Conservation (phyloP, 2,888 invertebrate species). For the Slavum lentiscoides region DNA sequence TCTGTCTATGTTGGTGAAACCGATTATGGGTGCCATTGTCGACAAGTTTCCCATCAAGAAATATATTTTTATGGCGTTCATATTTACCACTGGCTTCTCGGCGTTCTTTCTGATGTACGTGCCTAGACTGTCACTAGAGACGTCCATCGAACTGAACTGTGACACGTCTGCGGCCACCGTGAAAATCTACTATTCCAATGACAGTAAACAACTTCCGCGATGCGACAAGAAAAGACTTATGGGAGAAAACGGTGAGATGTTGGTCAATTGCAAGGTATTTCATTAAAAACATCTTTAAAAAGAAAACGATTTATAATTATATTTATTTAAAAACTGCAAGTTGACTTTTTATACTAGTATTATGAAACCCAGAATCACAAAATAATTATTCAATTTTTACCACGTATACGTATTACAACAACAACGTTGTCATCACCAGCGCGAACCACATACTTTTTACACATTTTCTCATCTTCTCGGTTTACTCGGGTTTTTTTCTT, state of each 20-base stretch:
- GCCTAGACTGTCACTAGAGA: background rate
- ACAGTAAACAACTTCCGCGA: background rate
- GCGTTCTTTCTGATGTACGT: conserved; percentile 38
- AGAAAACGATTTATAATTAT: background rate
- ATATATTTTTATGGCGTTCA: conserved; percentile 63
- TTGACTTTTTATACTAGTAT: background rate
- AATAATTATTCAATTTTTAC: no score
- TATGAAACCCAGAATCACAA: no score
- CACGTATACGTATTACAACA: no score
- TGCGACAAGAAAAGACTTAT: background rate
- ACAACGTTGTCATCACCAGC: no score
- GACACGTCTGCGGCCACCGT: background rate
- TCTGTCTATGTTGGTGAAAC: conserved; percentile 78
- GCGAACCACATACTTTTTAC: no score
- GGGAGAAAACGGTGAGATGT: background rate
- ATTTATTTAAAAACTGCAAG: background rate
- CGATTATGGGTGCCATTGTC: conserved; percentile 77
- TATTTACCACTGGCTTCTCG: conserved; percentile 34
- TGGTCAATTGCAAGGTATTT: conserved; percentile 39
- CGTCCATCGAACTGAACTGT: background rate
- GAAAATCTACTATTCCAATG: background rate
- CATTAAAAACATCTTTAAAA: background rate
- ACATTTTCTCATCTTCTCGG: no score
- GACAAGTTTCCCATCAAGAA: conserved; percentile 78
- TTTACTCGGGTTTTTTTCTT: no score